phyloP scores from a whole-genome alignment of 2,113 vertebrate species.

The Cervus canadensis region DNA sequence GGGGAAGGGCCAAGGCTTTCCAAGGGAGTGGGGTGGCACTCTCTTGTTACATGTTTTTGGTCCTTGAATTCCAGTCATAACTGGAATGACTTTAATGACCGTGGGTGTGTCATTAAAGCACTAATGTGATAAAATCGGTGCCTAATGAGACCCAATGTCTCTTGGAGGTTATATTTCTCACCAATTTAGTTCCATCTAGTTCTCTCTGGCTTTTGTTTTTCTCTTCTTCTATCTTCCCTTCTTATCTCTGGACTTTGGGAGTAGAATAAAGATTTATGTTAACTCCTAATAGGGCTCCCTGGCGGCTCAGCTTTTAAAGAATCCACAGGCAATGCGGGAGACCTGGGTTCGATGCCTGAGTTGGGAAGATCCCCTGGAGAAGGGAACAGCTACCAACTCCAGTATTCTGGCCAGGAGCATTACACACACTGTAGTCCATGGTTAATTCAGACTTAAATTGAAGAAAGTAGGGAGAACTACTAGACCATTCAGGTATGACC shows the following conservation, averaged over 20 bases:
- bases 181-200: neutral
- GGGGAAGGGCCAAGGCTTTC: neutral
- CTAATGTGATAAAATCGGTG: neutral
- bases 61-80: neutral
- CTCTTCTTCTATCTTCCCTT: neutral
- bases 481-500: neutral
- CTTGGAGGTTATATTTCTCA: neutral
- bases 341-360: neutral
- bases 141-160: neutral
- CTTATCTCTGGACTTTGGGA: neutral
- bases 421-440: neutral
- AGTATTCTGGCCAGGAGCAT: neutral
- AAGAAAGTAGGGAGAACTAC: neutral
- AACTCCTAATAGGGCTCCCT: neutral
- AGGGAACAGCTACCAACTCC: neutral
- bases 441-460: neutral
- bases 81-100: neutral
- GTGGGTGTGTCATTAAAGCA: neutral
- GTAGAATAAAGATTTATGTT: neutral
- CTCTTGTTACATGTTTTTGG: neutral
- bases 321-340: neutral
- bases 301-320: fast-evolving
- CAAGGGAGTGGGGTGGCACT: neutral
- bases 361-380: neutral
- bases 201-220: neutral